Evolutionary conservation across 2,797 vertebrate genomes (phyloP), one percentile per base, ranked within the genome.

Genomic region (Trichosurus vulpecula): DNA sequence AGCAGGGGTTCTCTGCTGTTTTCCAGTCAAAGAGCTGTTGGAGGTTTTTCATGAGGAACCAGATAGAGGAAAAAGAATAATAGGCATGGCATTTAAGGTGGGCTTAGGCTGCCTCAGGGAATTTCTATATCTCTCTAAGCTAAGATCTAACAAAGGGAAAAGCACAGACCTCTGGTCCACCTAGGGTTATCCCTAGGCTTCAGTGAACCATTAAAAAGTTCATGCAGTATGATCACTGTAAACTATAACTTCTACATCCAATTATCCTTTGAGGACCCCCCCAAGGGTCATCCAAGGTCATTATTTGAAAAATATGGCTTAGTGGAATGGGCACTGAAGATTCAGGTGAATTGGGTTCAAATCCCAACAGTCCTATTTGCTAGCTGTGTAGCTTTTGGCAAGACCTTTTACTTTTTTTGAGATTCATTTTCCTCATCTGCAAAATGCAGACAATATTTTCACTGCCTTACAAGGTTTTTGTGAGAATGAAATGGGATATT

Each of bases 61-160:
- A 6, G 74, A 55, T 94, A 14, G 22, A 91, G 91, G 94, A 97
- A 94, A 30, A 52, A 0, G 12, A 30, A 10, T 30, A 31, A 51
- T 30, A 35, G 19, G 29, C 90, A 94, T 95, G 94, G 12, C 29
- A 81, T 56, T 25, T 55, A 57, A 92, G 27, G 41, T 5, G 52
- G 52, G 58, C 31, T 81, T 96, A n/a, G 51, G 52, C 0, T 92
- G 58, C 25, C 89, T 27, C 52, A 41, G 90, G 66, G 47, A 54
- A 74, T 52, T 94, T 87, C 0, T 0, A 12, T n/a, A 91, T 92
- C 54, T 58, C 66, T 92, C 22, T 55, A 19, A 0, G 16, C 29
- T 92, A 30, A 95, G 95, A 96, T 92, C 90, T 58, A 90, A 14
- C 19, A 91, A 55, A 31, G 90, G 90, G n/a, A 52, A 54, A 96